phyloP scores from a whole-genome alignment of 2,888 invertebrate genomes.

The Eupithecia pulchellata region DNA sequence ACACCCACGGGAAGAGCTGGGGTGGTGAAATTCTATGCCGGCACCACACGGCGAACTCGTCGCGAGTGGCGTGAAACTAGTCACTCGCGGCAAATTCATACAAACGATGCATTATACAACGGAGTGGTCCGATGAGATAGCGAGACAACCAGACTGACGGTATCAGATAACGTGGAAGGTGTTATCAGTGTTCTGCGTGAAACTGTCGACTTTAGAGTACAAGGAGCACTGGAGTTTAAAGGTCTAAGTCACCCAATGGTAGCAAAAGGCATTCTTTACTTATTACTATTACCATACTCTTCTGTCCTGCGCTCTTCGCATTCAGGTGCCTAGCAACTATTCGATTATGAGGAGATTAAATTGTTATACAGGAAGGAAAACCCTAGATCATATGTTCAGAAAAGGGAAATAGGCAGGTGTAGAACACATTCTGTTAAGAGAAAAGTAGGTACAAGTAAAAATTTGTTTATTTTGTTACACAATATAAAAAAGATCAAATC shows the following conservation, averaged over 20 bases:
- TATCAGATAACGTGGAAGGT: slow-evolving; percentile 1
- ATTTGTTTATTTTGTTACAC: no score
- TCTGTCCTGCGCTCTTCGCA: background rate
- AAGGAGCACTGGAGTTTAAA: background rate
- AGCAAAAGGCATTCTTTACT: background rate
- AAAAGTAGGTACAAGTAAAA: no score
- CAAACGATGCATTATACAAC: background rate
- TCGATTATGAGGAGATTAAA: no score
- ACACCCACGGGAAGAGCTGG: no score
- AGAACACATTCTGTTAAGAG: no score
- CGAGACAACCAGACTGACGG: background rate
- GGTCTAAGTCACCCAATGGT: background rate
- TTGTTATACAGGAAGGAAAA: background rate
- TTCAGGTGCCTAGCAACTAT: background rate
- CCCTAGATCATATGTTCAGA: background rate
- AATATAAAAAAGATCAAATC: no score
- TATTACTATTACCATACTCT: background rate
- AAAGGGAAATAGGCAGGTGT: background rate
- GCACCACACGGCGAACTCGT: no score
- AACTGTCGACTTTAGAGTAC: background rate
- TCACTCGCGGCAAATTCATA: slow-evolving; percentile 5
- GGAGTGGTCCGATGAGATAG: slow-evolving; percentile 11
- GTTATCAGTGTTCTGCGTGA: slow-evolving; percentile 3
- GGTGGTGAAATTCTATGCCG: no score
- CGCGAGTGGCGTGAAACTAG: background rate